Evolutionary conservation across 2,888 invertebrate species (phyloP).

Genomic region (Chymomyza procnemis): DNA sequence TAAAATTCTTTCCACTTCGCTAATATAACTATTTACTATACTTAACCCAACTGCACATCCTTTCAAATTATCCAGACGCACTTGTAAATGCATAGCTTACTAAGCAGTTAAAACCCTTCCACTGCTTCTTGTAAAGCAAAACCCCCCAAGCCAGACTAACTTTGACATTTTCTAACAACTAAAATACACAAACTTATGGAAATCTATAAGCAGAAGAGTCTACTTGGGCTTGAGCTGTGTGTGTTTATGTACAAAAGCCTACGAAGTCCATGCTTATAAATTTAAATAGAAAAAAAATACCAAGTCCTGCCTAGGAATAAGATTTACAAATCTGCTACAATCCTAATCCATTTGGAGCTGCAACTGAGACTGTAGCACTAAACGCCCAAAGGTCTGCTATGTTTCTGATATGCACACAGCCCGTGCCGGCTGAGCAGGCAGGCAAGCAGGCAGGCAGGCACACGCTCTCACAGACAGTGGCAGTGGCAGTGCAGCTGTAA

Average conservation of each 20-base stretch:
- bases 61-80: no score
- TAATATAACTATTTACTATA: no score
- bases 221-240: neutral
- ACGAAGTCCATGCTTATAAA: neutral
- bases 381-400: neutral
- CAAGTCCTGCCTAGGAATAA: neutral
- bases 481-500: slow-evolving; percentile 48
- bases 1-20: no score
- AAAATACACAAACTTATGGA: neutral
- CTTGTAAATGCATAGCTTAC: no score
- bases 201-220: neutral
- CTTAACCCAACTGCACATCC: no score
- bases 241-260: neutral
- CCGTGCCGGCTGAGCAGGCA: neutral
- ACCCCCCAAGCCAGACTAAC: neutral
- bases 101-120: no score
- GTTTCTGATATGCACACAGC: neutral
- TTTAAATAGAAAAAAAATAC: neutral
- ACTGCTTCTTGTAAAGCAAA: no score
- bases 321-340: neutral
- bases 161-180: neutral
- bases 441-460: slow-evolving; percentile 27
- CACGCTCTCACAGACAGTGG: neutral
- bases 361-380: neutral
- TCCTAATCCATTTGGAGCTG: neutral